Conservation (phyloP, 2,113 vertebrate genomes). For the Amblyornis subalaris region DNA sequence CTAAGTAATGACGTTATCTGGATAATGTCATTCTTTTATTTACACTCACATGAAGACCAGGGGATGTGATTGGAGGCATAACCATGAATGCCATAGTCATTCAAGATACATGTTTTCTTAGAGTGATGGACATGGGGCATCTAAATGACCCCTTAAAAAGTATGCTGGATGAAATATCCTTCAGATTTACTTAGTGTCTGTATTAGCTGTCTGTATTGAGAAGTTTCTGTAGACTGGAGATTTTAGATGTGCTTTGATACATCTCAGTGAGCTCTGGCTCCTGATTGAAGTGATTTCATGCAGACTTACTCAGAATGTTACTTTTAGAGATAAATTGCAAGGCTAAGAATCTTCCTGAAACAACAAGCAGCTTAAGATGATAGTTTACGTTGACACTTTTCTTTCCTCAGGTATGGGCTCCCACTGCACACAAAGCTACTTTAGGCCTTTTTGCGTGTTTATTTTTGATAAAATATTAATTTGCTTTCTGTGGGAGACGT, state of each 20-base stretch:
- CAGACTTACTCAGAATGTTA: not conserved
- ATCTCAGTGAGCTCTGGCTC: not conserved
- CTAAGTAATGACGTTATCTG: not conserved
- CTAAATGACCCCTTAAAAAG: not conserved
- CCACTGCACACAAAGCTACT: not conserved
- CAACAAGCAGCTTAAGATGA: not conserved
- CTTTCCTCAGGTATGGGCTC: not conserved
- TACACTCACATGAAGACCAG: not conserved
- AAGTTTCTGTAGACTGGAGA: not conserved
- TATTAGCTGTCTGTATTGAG: not conserved
- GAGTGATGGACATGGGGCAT: not conserved
- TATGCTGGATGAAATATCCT: not conserved
- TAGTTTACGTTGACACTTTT: not conserved
- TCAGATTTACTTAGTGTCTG: not conserved
- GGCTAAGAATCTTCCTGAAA: not conserved
- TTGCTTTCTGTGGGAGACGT: not conserved
- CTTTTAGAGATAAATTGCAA: not conserved
- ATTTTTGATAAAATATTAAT: conserved; percentile 23
- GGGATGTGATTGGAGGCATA: fast-evolving
- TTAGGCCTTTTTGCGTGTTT: not conserved
- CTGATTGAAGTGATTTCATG: not conserved
- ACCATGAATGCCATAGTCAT: not conserved
- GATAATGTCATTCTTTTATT: not conserved
- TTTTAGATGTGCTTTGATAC: not conserved
- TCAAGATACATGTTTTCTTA: not conserved